phyloP scores from a whole-genome alignment of 2,797 vertebrate species.

The Rhinogobio ventralis region DNA sequence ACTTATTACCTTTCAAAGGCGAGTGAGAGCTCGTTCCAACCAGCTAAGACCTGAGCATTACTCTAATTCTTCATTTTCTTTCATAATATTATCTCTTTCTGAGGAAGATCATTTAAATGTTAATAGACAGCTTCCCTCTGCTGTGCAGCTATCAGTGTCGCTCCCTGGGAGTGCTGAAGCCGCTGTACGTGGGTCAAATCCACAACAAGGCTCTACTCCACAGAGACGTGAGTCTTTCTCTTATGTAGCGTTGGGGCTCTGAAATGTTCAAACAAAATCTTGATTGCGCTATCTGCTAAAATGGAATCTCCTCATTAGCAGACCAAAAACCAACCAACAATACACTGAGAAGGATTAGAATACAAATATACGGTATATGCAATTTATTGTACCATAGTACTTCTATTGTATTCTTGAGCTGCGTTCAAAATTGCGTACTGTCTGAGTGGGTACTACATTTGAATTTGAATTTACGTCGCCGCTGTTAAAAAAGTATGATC shows the following conservation, averaged over 20 bases:
- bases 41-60: constrained; percentile 65
- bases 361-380: background rate
- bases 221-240: background rate
- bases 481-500: no score
- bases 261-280: background rate
- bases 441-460: no score
- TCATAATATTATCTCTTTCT: constrained; percentile 69
- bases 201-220: constrained; percentile 40
- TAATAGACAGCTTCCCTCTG: constrained; percentile 70
- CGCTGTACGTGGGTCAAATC: constrained; percentile 50
- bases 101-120: constrained; percentile 72
- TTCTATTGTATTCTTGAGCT: background rate
- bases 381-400: background rate
- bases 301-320: constrained; percentile 1
- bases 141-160: constrained; percentile 40
- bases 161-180: constrained; percentile 42
- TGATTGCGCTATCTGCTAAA: background rate
- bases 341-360: background rate
- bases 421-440: no score
- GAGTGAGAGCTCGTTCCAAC: constrained; percentile 61
- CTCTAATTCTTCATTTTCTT: constrained; percentile 73
- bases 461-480: no score
- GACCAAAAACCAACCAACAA: background rate
- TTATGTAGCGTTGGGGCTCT: background rate
- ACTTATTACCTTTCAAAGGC: constrained; percentile 68